phyloP scores from a whole-genome alignment of 2,113 vertebrate genomes.

The Etia nguti region DNA sequence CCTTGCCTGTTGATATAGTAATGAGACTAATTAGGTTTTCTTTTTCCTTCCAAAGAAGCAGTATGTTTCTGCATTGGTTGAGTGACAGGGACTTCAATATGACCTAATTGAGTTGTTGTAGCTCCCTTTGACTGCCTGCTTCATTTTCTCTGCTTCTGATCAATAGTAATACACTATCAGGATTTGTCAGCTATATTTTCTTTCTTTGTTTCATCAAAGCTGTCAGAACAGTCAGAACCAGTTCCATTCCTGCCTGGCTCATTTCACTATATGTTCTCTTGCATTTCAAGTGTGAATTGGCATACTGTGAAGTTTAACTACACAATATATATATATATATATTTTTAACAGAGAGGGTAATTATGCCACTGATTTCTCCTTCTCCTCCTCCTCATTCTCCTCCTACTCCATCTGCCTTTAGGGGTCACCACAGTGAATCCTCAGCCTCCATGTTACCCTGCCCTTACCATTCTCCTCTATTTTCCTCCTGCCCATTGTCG shows the following conservation, averaged over 20 bases:
- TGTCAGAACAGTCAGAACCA: conserved; percentile 1
- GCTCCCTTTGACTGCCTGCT: conserved; percentile 18
- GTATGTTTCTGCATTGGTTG: neutral
- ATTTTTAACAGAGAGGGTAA: conserved; percentile 38
- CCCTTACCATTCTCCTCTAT: neutral
- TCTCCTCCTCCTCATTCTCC: neutral
- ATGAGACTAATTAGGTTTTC: conserved; percentile 4
- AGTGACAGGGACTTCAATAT: conserved; percentile 58
- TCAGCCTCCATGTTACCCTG: neutral
- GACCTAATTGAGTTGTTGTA: conserved; percentile 53
- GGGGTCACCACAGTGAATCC: too few species aligned
- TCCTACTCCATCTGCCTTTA: neutral
- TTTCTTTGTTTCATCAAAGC: conserved; percentile 50
- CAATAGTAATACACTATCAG: conserved; percentile 61
- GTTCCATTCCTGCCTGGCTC: conserved; percentile 10
- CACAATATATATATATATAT: neutral
- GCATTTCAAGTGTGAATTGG: conserved; percentile 9
- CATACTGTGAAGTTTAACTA: conserved; percentile 43
- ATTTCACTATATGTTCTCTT: neutral
- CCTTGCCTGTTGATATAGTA: neutral
- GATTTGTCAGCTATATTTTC: conserved; percentile 45
- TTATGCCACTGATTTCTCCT: conserved; percentile 5
- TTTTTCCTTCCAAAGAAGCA: neutral
- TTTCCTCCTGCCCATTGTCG: neutral
- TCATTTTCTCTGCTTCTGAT: conserved; percentile 44